These are phyloP conservation scores for Rotaria macrura DNA, from an alignment of 2,888 invertebrate genomes.

Conservation along the genomic window DNA sequence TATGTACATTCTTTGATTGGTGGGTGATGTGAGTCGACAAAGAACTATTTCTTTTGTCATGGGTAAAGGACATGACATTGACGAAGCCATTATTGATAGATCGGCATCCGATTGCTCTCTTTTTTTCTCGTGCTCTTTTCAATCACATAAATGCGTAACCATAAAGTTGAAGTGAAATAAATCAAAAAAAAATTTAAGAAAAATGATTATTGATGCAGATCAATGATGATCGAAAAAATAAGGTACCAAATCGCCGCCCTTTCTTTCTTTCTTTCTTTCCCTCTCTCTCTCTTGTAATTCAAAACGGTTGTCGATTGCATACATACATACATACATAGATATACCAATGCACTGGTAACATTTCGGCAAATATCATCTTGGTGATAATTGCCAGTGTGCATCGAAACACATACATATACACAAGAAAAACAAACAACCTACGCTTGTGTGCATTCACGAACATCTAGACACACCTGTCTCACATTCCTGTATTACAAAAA, in stretches of 20 bases:
- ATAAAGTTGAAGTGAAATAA: not conserved
- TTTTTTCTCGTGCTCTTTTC: not conserved
- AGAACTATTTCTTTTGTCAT: not conserved
- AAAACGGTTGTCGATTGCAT: conserved; percentile 14
- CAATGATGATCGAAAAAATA: not conserved
- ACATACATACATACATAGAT: not conserved
- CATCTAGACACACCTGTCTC: conserved; percentile 8
- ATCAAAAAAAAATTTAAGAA: not conserved
- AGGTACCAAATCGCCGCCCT: conserved; percentile 5
- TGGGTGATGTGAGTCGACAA: not conserved
- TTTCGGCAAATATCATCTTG: conserved; percentile 16
- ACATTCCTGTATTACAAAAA: not conserved
- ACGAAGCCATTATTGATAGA: conserved; percentile 2
- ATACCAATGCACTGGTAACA: conserved; percentile 16
- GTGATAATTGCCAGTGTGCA: conserved; percentile 20
- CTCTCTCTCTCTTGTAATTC: not conserved
- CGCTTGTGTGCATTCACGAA: not conserved
- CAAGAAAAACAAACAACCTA: conserved; percentile 8
- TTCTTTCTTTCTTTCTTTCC: not conserved
- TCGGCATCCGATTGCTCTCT: conserved; percentile 9
- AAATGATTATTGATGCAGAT: not conserved
- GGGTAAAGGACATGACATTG: conserved; percentile 3
- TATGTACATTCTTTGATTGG: not conserved
- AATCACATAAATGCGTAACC: not conserved
- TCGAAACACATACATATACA: not conserved